Conservation (phyloP, 2,797 vertebrate species). For the Limnodromus scolopaceus region DNA sequence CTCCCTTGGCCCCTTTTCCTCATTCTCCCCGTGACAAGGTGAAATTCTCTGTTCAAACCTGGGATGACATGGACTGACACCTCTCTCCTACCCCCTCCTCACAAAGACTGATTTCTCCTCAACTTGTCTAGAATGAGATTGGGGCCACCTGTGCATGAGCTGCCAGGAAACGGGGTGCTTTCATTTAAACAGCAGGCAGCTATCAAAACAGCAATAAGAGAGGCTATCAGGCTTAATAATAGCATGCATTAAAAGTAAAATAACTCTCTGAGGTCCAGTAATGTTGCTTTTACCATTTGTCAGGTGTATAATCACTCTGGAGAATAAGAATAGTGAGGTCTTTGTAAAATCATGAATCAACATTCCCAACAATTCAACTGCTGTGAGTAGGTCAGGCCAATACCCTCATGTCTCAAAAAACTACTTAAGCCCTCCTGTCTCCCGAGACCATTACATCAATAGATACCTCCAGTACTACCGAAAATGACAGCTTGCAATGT, state of each 20-base stretch:
- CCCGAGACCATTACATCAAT: slow-evolving; percentile 68
- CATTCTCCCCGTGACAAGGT: not conserved
- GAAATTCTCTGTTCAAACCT: slow-evolving; percentile 7
- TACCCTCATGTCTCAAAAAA: slow-evolving; percentile 66
- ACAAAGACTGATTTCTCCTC: slow-evolving; percentile 53
- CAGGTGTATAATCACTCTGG: slow-evolving; percentile 73
- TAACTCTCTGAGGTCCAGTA: slow-evolving; percentile 63
- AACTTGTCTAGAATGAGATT: slow-evolving; percentile 51
- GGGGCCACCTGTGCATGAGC: slow-evolving; percentile 68
- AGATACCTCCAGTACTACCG: slow-evolving; percentile 12
- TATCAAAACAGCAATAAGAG: slow-evolving; percentile 76
- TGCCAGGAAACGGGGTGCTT: slow-evolving; percentile 61
- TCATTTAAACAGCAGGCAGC: slow-evolving; percentile 75
- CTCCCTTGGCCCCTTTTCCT: not conserved
- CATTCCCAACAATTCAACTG: slow-evolving; percentile 70
- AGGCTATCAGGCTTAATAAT: slow-evolving; percentile 63
- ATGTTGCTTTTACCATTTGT: slow-evolving; percentile 74
- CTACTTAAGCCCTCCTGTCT: slow-evolving; percentile 34
- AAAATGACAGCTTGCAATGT: slow-evolving; percentile 58
- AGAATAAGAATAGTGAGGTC: slow-evolving; percentile 72
- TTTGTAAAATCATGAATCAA: slow-evolving; percentile 76
- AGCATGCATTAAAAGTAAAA: slow-evolving; percentile 57
- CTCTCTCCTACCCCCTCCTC: not conserved
- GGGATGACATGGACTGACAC: not conserved
- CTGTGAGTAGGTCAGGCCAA: slow-evolving; percentile 72